These are phyloP conservation scores for Siniperca undulata DNA, from an alignment of 2,797 vertebrate species.

Conservation along the genomic window DNA sequence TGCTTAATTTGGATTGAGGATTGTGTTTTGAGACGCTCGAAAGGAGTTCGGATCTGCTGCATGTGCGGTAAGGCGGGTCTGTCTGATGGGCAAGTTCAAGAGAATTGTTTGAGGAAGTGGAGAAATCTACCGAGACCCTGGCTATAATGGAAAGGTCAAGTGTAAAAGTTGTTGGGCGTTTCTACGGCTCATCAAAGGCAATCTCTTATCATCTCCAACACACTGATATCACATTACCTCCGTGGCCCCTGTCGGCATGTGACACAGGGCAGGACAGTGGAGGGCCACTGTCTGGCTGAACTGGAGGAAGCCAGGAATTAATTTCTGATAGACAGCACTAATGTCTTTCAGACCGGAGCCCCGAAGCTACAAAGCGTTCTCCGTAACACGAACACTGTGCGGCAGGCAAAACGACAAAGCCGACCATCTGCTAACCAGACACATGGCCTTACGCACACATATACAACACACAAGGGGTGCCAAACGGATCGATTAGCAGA, in stretches of 20 bases:
- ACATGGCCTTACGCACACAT: constrained; percentile 49
- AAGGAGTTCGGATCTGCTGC: constrained; percentile 24
- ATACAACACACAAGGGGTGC: constrained; percentile 75
- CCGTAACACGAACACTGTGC: constrained; percentile 70
- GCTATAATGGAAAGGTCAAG: constrained; percentile 79
- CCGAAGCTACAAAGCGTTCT: constrained; percentile 82
- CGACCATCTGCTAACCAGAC: constrained; percentile 86
- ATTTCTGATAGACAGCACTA: constrained; percentile 85
- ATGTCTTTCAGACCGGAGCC: constrained; percentile 84
- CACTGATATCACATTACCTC: constrained; percentile 77
- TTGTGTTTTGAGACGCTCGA: constrained; percentile 30
- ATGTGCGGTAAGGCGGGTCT: constrained; percentile 18
- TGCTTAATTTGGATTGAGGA: constrained; percentile 45
- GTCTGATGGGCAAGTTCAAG: constrained; percentile 51
- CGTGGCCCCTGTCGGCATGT: constrained; percentile 67
- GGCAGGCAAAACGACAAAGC: constrained; percentile 76
- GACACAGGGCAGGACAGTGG: constrained; percentile 59
- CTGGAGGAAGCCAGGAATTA: constrained; percentile 81
- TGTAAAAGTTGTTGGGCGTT: constrained; percentile 74
- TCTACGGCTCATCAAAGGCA: constrained; percentile 74
- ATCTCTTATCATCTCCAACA: constrained; percentile 76
- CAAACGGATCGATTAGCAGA: constrained; percentile 91
- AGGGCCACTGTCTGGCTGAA: constrained; percentile 69
- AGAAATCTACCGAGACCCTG: constrained; percentile 63
- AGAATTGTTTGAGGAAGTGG: constrained; percentile 68